Base-by-base conservation (phyloP, 1,140 invertebrate species). In the Trichonephila clavipes region DNA sequence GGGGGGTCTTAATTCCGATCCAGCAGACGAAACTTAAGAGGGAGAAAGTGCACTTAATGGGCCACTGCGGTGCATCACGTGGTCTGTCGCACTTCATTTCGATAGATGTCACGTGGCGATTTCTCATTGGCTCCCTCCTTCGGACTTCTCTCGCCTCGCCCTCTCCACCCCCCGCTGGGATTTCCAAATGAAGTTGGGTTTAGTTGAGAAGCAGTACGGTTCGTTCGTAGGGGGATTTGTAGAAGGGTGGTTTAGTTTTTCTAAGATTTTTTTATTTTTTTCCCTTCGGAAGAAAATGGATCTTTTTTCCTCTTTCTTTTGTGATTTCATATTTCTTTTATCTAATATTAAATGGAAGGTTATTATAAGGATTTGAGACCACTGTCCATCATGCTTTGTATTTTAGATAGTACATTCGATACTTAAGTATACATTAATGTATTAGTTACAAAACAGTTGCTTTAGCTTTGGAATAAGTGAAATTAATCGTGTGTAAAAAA, bases 71-170 rank as follows among this genome's bases (percentile, higher is more conserved):
- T 83, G 77, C 64, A 87, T 92, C 91, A 87, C 91, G 91, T 87
- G 91, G 91, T 92, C 91, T 92, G 91, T 92, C 91, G 91, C 91
- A 92, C 77, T 92, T 92, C 91, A 86, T 92, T 92, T 92, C 91
- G 91, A 92, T 92, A 87, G 91, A 92, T 87, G 91, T 92, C 91
- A 87, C 83, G 91, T 92, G 91, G 91, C 82, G 91, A 92, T 92
- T 92, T 87, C 91, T 92, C 91, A 92, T 92, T 92, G 83, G 91
- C 81, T 87, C 77, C 88, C 72, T 85, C 24, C 59, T 59, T 62
- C 14, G n/a, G 66, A 24, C 66, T 24, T n/a, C 66, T 58, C 40
- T 21, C n/a, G 7, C 44, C 61, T 40, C 58, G 58, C 40, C 0
- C 24, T 40, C 40, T 40, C 7, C 10, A 6, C 28, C 81, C 24